Evolutionary conservation across 2,888 invertebrate genomes (phyloP), one percentile per base, ranked within the genome.

Genomic region (Pseudococcus jackbeardsleyi): DNA sequence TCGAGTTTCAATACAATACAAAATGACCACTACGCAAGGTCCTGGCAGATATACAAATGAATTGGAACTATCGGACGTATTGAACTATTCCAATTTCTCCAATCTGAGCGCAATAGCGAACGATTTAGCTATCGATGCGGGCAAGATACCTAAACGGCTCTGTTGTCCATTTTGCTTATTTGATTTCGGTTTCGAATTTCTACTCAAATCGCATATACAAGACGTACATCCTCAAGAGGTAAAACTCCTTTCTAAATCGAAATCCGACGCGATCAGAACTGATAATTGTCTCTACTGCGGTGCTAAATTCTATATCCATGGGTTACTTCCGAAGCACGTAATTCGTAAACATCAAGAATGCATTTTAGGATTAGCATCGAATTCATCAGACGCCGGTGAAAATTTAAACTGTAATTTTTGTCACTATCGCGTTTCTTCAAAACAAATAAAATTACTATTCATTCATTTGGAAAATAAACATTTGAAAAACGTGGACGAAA

Each of bases 381-480:
- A 9, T 19, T 90, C 90, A 54, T 89, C 89, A n/a, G 68, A 46
- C 6, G 89, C 89, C 15, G 89, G 89, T 6, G 89, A 90, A 72
- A 89, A 89, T 59, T 89, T 89, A 17, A 59, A 89, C 19, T 91
- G 91, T 89, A 84, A 89, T 22, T 91, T 91, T 85, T 91, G 91
- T 85, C 89, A 90, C 6, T 90, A 90, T 84, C 90, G 89, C 89
- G 90, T 90, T n/a, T 77, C 90, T 19, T 42, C 88, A 12, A 89
- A 89, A 88, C 90, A 90, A 42, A 89, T 89, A 9, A 90, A 90
- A 89, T 84, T 90, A 50, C 85, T 91, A 4, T 88, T 90, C 54
- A 89, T 90, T 59, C 91, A 91, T 89, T 89, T 90, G 11, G 90
- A 90, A 84, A 90, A 90, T 86, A 90, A 90, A 50, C 90, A 90